Base-by-base conservation (phyloP, 1,140 invertebrate species). In the Scylla paramamosain region DNA sequence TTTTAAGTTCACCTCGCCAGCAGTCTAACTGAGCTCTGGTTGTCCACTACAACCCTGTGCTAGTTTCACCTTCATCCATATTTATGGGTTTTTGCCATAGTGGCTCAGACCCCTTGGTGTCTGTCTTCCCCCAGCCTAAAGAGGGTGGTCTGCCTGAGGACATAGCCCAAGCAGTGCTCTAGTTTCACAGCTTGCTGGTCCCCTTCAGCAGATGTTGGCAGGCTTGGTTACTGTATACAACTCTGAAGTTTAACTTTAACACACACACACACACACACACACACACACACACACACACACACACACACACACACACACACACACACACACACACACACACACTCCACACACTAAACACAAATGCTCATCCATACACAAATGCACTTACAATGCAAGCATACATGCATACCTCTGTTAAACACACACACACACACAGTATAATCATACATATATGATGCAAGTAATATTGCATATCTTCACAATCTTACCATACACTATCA, bases 1-100 rank as follows among this genome's bases (percentile, higher is more conserved):
- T 92, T 95, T 59, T 95, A 95, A 92, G 45, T 20, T 48, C 52
- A 86, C 59, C 48, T 92, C 84, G 29, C 83, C 39, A 52, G 84
- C 39, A 92, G 45, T 48, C 48, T 59, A 25, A 46, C 45, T 39
- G 28, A 91, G 32, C 28, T 94, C 59, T 52, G 16, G 29, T n/a
- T 90, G 32, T 77, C 48, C 46, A 31, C n/a, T 20, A n/a, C 91
- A 39, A 59, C 28, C 32, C 46, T 77, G 46, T 29, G 67, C 52
- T 39, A n/a, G 39, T 28, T 14, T 14, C 89, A 48, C 89, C 16
- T 4, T 28, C 89, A 16, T n/a, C 28, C 25, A 0, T n/a, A 39
- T 39, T 14, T 20, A 2, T 16, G n/a, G 28, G 32, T n/a, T n/a
- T 67, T 77, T 77, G 20, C 67, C 52, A 16, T 59, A 59, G 52